A percentile compares a stretch with the other conserved stretches of the same genome.
Evolutionary conservation across 2,113 vertebrate genomes (phyloP).

Genomic region (Parus major): DNA sequence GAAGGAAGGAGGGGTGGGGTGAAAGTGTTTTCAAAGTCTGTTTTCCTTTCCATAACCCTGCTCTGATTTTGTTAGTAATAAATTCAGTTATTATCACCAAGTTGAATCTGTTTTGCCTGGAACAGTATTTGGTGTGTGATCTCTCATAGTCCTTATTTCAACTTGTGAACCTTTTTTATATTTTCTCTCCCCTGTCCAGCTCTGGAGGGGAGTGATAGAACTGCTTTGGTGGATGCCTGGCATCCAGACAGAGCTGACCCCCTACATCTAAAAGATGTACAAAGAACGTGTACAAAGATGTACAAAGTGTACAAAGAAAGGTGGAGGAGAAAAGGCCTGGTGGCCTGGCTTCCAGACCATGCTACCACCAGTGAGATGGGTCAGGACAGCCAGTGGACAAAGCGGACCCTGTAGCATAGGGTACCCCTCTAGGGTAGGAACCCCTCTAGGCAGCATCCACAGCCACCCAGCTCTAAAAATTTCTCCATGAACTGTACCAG

Average conservation of each 20-base stretch:
- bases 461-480: not conserved
- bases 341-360: not conserved
- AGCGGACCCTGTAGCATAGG: not conserved
- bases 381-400: not conserved
- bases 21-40: not conserved
- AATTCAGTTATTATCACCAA: not conserved
- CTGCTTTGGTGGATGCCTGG: not conserved
- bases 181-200: not conserved
- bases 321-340: not conserved
- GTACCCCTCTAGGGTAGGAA: too few species aligned
- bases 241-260: not conserved
- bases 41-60: not conserved
- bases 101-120: not conserved
- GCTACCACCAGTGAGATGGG: not conserved
- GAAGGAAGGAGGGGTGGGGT: not conserved
- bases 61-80: not conserved
- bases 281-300: too few species aligned
- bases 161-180: not conserved
- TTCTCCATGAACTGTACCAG: not conserved
- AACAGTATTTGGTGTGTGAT: not conserved
- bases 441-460: not conserved
- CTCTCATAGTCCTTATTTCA: not conserved
- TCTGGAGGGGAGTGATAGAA: not conserved
- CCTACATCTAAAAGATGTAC: not conserved
- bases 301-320: not conserved